phyloP scores from a whole-genome alignment of 1,140 invertebrate genomes.

The Idris sp. region DNA sequence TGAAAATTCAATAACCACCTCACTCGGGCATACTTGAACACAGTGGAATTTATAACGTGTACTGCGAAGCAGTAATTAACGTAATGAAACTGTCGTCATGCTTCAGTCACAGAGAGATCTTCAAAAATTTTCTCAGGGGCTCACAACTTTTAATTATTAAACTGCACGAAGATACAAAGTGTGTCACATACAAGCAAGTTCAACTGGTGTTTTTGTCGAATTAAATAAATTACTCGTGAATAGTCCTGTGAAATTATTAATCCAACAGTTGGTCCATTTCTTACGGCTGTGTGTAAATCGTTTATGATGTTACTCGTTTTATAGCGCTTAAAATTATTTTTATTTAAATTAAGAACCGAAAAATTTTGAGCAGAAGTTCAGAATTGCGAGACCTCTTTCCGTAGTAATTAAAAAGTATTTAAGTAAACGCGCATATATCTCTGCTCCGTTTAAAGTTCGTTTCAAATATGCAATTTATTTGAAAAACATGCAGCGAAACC shows the following conservation, averaged over 20 bases:
- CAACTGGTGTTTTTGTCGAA: constrained; percentile 8
- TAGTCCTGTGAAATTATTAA: background rate
- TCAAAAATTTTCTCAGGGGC: constrained; percentile 6
- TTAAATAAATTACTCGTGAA: constrained; percentile 19
- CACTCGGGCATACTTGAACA: background rate
- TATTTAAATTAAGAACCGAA: constrained; percentile 5
- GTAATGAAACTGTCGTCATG: constrained; percentile 27
- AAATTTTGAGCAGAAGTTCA: background rate
- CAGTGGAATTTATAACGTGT: constrained; percentile 8
- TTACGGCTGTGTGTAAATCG: no score
- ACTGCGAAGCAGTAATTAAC: constrained; percentile 22
- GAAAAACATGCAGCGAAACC: no score
- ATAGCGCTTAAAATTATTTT: constrained; percentile 1
- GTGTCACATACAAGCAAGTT: background rate
- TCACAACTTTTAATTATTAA: constrained; percentile 27
- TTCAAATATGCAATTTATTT: constrained; percentile 2
- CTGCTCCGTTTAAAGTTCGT: background rate
- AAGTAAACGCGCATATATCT: background rate
- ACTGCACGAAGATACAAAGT: constrained; percentile 2
- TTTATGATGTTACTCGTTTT: no score
- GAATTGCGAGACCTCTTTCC: background rate
- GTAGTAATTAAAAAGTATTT: constrained; percentile 8
- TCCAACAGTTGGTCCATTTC: background rate
- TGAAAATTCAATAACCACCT: constrained; percentile 23
- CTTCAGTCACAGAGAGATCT: constrained; percentile 6